These are phyloP conservation scores for Xylocampa areola DNA, from an alignment of 2,888 invertebrate genomes.

Conservation along the genomic window DNA sequence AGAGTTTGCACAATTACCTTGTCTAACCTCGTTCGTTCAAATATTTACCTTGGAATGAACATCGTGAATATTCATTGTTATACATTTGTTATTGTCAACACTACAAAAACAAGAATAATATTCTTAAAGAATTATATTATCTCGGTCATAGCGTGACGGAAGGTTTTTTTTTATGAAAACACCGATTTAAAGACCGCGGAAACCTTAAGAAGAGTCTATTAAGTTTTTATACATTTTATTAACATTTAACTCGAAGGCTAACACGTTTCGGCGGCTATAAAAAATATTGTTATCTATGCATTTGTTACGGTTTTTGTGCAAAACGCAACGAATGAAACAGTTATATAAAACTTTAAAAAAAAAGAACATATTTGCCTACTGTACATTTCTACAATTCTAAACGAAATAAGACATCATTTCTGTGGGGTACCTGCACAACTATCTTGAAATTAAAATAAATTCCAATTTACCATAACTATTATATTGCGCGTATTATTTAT, in stretches of 20 bases:
- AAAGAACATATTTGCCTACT: constrained; percentile 3
- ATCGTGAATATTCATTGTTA: constrained; percentile 1
- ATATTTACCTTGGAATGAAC: background rate
- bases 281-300: constrained; percentile 23
- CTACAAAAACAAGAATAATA: constrained; percentile 1
- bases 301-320: constrained; percentile 37
- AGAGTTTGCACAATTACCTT: background rate
- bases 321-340: constrained; percentile 32
- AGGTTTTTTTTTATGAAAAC: constrained; percentile 29
- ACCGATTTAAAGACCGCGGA: constrained; percentile 42
- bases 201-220: constrained; percentile 46
- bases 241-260: constrained; percentile 45
- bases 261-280: constrained; percentile 19
- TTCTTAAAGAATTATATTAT: constrained; percentile 4
- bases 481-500: too few relatives aligned
- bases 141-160: constrained; percentile 26
- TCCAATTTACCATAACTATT: too few relatives aligned
- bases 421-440: too few relatives aligned
- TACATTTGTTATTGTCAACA: background rate
- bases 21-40: background rate
- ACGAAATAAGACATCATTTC: constrained; percentile 17
- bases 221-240: constrained; percentile 57
- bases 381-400: constrained; percentile 19
- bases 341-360: constrained; percentile 20
- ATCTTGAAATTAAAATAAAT: too few relatives aligned